phyloP scores from a whole-genome alignment of 2,888 invertebrate genomes.

The Clitarchus hookeri region DNA sequence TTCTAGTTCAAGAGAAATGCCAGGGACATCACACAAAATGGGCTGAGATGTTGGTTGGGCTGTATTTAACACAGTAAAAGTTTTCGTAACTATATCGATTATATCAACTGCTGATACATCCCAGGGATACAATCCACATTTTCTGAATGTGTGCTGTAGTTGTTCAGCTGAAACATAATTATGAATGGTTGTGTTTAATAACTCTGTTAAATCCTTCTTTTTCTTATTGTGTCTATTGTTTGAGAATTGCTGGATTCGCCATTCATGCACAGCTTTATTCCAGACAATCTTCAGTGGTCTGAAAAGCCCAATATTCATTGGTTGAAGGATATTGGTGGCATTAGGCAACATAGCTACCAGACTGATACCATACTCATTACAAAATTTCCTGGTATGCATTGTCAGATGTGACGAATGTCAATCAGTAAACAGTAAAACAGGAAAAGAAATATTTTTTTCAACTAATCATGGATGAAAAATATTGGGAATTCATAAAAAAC shows the following conservation, averaged over 20 bases:
- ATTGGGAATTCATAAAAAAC: conserved; percentile 41
- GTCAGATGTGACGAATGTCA: conserved; percentile 31
- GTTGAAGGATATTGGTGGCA: conserved; percentile 51
- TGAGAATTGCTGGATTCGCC: conserved; percentile 44
- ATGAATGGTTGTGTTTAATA: conserved; percentile 28
- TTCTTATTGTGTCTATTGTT: conserved; percentile 35
- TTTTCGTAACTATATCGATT: not conserved
- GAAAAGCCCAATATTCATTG: conserved; percentile 52
- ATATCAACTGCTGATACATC: not conserved
- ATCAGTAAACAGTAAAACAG: conserved; percentile 44
- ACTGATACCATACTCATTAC: conserved; percentile 50
- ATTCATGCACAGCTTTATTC: conserved; percentile 47
- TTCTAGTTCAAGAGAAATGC: not conserved
- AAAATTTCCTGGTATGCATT: conserved; percentile 48
- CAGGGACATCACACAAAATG: not conserved
- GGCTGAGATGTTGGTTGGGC: not conserved
- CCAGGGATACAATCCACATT: conserved; percentile 11
- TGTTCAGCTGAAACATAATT: not conserved
- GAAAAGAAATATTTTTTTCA: conserved; percentile 45
- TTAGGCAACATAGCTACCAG: conserved; percentile 49
- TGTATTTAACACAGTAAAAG: not conserved
- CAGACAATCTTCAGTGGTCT: conserved; percentile 49
- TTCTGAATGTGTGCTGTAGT: not conserved
- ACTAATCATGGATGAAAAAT: conserved; percentile 12
- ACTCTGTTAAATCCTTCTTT: conserved; percentile 44